These are phyloP conservation scores for Nebria brevicollis DNA, from an alignment of 2,888 invertebrate species.

Conservation along the genomic window DNA sequence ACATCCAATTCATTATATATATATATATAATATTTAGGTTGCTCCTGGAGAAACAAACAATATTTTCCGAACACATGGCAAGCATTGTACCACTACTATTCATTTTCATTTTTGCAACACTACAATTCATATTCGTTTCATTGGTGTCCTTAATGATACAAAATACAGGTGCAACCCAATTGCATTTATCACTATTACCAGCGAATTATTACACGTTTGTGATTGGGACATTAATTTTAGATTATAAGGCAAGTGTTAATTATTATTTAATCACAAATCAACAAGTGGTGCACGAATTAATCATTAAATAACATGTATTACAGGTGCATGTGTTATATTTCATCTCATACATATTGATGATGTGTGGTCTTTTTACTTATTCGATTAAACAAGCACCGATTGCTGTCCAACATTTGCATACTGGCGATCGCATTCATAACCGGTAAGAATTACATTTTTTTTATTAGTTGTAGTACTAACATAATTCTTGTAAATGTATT, in stretches of 20 bases:
- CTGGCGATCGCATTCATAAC: slow-evolving; percentile 16
- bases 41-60: slow-evolving; percentile 74
- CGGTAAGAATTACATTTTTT: slow-evolving; percentile 5
- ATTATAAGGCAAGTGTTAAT: slow-evolving; percentile 73
- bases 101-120: slow-evolving; percentile 63
- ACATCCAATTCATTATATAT: neutral
- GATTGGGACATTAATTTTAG: slow-evolving; percentile 81
- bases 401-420: slow-evolving; percentile 58
- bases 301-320: slow-evolving; percentile 53
- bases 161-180: slow-evolving; percentile 82
- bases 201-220: slow-evolving; percentile 87
- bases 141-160: slow-evolving; percentile 79
- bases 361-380: slow-evolving; percentile 77
- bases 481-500: slow-evolving; percentile 49
- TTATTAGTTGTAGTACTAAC: slow-evolving; percentile 34
- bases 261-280: neutral
- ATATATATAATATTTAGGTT: slow-evolving; percentile 60
- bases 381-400: slow-evolving; percentile 71
- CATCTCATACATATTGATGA: slow-evolving; percentile 79
- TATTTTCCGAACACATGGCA: slow-evolving; percentile 64
- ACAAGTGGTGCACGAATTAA: too few relatives aligned
- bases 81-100: slow-evolving; percentile 68
- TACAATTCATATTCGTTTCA: slow-evolving; percentile 81
- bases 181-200: slow-evolving; percentile 84
- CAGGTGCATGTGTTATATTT: slow-evolving; percentile 88